phyloP scores from a whole-genome alignment of 2,113 vertebrate species.

The Neopipo cinnamomea region DNA sequence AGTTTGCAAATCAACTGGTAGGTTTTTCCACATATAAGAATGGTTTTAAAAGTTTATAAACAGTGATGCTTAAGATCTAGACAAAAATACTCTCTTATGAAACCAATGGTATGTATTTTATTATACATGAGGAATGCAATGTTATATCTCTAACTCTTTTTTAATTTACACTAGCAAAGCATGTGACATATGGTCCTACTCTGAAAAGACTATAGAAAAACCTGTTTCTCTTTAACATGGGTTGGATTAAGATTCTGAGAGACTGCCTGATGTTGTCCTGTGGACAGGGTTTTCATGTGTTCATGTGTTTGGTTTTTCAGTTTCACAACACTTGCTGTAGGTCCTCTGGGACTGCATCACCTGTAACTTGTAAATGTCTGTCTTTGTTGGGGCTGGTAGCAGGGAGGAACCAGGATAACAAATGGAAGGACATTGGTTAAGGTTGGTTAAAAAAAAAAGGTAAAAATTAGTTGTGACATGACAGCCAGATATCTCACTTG shows the following conservation, averaged over 20 bases:
- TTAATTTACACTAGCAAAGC: neutral
- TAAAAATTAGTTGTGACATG: neutral
- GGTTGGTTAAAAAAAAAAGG: neutral
- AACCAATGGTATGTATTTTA: neutral
- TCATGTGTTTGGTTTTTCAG: neutral
- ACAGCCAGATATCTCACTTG: neutral
- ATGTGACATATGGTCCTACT: neutral
- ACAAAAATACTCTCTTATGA: neutral
- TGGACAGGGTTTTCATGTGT: neutral
- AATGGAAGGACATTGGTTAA: neutral
- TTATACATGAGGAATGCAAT: neutral
- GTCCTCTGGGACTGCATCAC: neutral
- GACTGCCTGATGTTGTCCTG: neutral
- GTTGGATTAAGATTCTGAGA: neutral
- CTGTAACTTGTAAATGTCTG: neutral
- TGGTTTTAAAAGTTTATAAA: neutral
- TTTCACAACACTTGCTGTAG: neutral
- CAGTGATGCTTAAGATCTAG: neutral
- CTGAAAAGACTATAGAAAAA: neutral
- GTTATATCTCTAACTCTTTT: neutral
- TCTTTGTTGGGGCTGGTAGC: neutral
- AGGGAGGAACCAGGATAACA: neutral
- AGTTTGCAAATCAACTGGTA: neutral
- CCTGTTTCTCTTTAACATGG: neutral
- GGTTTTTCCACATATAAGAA: neutral